Conservation (phyloP, 2,797 vertebrate genomes). For the Chaetophractus vellerosus region DNA sequence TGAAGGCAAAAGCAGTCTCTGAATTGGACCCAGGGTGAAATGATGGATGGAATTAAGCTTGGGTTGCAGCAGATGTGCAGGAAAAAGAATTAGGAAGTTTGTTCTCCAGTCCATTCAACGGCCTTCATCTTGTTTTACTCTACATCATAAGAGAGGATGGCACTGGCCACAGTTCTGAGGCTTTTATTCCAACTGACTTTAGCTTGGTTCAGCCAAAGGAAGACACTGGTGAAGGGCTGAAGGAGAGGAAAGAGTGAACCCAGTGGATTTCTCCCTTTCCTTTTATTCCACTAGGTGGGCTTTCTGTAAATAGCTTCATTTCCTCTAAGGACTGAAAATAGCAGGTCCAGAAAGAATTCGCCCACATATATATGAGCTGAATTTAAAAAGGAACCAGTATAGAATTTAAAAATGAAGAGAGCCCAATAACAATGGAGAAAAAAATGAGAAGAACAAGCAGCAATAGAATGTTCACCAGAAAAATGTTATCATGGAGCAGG, state of each 20-base stretch:
- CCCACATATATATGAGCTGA: not conserved
- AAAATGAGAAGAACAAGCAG: too few relatives aligned
- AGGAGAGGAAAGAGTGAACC: not conserved
- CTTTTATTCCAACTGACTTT: not conserved
- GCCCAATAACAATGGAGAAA: too few relatives aligned
- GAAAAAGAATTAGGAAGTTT: not conserved
- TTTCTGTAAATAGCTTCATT: too few relatives aligned
- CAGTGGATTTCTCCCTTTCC: not conserved
- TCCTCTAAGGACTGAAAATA: not conserved
- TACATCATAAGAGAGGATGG: not conserved
- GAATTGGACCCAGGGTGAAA: not conserved
- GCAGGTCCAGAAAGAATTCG: not conserved
- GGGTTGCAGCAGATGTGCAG: not conserved
- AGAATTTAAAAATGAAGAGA: too few relatives aligned
- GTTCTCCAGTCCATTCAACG: rapidly evolving
- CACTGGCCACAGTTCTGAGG: not conserved
- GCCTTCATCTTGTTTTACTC: not conserved
- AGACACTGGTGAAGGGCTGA: not conserved
- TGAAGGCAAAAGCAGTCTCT: not conserved
- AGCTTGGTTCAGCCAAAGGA: not conserved
- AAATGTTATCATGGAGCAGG: too few relatives aligned
- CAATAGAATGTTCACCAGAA: too few relatives aligned
- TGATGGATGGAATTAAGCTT: not conserved
- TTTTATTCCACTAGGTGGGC: not conserved
- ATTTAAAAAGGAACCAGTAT: not conserved